Conservation (phyloP, 2,888 invertebrate species). For the Phaedon cochleariae region DNA sequence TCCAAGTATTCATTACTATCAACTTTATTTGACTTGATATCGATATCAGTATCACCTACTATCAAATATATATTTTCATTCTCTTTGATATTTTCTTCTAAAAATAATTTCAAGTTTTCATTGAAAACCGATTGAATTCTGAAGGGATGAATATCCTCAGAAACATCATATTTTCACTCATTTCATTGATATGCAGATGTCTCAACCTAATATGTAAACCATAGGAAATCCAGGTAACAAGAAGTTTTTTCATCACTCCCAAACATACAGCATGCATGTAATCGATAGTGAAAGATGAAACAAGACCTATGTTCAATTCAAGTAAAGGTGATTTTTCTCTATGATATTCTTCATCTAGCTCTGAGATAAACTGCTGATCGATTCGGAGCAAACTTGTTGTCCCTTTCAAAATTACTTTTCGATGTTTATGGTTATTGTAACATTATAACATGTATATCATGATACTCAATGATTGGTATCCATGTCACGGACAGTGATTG, state of each 20-base stretch:
- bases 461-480: too few species aligned
- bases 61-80: too few species aligned
- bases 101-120: too few species aligned
- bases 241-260: conserved; percentile 26
- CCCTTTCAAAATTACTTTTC: conserved; percentile 4
- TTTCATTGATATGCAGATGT: not conserved
- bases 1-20: too few species aligned
- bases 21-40: too few species aligned
- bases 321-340: conserved; percentile 19
- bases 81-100: too few species aligned
- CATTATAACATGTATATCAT: too few species aligned
- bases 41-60: too few species aligned
- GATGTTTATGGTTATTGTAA: not conserved
- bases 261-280: conserved; percentile 28
- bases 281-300: conserved; percentile 24
- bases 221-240: conserved; percentile 23
- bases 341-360: conserved; percentile 13
- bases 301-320: conserved; percentile 12
- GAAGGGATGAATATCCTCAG: conserved; percentile 22
- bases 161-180: conserved; percentile 2
- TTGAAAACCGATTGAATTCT: conserved; percentile 27
- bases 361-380: not conserved
- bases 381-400: conserved; percentile 1
- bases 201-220: conserved; percentile 14
- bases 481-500: too few species aligned